A percentile compares a stretch with the other conserved stretches of the same genome.
These are phyloP conservation scores for Eueides isabella DNA, from an alignment of 1,140 invertebrate species.

Conservation along the genomic window DNA sequence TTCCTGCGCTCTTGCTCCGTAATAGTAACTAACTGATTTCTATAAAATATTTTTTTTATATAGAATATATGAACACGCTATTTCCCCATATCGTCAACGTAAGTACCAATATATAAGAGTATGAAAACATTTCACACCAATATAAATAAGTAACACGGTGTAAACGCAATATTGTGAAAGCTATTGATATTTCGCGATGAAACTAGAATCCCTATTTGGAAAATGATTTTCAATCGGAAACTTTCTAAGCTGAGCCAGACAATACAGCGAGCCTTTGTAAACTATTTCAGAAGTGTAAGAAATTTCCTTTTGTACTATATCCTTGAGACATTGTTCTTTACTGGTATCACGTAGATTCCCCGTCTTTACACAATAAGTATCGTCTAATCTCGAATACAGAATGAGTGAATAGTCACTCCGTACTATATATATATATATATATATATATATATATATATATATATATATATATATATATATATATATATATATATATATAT, in stretches of 20 bases:
- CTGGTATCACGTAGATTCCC: not conserved
- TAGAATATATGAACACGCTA: no score
- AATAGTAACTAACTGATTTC: no score
- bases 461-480: no score
- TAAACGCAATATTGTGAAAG: constrained; percentile 11
- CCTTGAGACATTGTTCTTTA: not conserved
- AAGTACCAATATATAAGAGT: no score
- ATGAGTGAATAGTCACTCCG: not conserved
- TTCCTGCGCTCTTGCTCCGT: no score
- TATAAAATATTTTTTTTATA: no score
- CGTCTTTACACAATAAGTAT: not conserved
- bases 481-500: no score
- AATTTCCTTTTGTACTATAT: constrained; percentile 29
- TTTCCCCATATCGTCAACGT: no score
- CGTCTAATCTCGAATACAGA: not conserved
- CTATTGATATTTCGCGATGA: constrained; percentile 23
- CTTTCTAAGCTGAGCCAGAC: constrained; percentile 34
- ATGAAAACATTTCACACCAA: no score
- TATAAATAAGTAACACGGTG: not conserved
- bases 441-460: no score
- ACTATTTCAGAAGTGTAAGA: constrained; percentile 33
- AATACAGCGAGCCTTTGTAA: constrained; percentile 29
- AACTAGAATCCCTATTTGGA: constrained; percentile 17
- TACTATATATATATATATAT: no score
- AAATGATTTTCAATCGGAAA: constrained; percentile 36